Evolutionary conservation across 2,113 vertebrate species (phyloP).

Genomic region (Glaucomys volans): DNA sequence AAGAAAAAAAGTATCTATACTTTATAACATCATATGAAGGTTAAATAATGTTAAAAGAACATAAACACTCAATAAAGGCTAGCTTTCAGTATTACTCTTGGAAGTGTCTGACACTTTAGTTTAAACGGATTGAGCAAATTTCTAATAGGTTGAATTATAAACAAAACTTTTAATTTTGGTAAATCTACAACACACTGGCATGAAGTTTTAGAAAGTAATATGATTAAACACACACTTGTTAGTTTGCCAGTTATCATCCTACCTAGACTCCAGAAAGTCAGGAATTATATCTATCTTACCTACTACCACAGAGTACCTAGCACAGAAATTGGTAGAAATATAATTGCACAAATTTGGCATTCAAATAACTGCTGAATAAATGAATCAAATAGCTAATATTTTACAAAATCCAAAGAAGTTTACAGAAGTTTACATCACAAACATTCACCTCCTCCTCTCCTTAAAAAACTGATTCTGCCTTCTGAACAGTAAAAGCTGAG

Average conservation of each 20-base stretch:
- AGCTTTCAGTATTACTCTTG: background rate
- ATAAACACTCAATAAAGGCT: background rate
- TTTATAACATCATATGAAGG: background rate
- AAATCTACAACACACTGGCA: background rate
- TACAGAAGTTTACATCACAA: background rate
- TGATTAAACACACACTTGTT: background rate
- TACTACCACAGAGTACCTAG: background rate
- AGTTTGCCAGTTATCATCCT: background rate
- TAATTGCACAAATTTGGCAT: background rate
- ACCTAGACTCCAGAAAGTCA: background rate
- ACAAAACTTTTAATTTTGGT: background rate
- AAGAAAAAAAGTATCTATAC: background rate
- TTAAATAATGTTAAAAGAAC: slow-evolving; percentile 19
- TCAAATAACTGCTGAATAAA: background rate
- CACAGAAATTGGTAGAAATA: background rate
- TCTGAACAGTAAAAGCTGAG: slow-evolving; percentile 37
- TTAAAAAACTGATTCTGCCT: background rate
- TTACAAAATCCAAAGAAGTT: slow-evolving; percentile 13
- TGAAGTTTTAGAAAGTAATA: background rate
- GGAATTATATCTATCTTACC: background rate
- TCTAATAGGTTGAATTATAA: slow-evolving; percentile 15
- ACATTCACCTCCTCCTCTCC: background rate
- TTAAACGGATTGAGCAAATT: background rate
- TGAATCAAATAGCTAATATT: slow-evolving; percentile 10
- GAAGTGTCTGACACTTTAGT: background rate